Base-by-base conservation (phyloP, 2,888 invertebrate species). In the Drosophila paranaensis region DNA sequence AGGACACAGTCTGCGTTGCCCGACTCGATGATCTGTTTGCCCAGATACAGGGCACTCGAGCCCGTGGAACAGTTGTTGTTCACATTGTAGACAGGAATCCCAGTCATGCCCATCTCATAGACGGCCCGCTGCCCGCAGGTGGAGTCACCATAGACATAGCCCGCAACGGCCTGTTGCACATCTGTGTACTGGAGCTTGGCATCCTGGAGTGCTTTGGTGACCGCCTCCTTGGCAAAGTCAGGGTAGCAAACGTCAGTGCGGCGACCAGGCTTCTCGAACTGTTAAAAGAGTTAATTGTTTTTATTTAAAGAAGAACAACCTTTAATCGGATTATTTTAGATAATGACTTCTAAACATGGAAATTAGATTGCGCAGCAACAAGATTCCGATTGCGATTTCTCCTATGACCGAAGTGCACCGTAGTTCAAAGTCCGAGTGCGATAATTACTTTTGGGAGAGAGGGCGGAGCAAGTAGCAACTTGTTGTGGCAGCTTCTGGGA, bases 31-130 rank as follows among this genome's bases (percentile, higher is more conserved):
- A 98, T 94, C 93, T 99, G 98, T 91, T 98, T 98, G 0, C 96
- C 98, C 89, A 99, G 94, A 90, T 96, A 95, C 5, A 99, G 93
- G 1, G 99, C 99, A 61, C 97, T 97, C 0, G 99, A 97, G 35
- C 99, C 99, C 2, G 99, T 99, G 0, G 99, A 97, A 91, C 99
- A 99, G 91, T 99, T 99, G 92, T 99, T 99, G 93, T 99, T 99
- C 14, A 99, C 99, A 93, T 99, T 99, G 93, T 97, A 97, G 79
- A 99, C 96, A 6, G 99, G 99, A 77, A 99, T 98, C 46, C 99
- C 99, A 39, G 97, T 98, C 95, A 99, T 96, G 65, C 99, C 99
- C 46, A 99, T 94, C 92, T 97, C 96, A 92, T 99, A 99, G 9
- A 99, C 93, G 0, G 98, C 98, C 77, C 99, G 94, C 93, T 99